Base-by-base conservation (phyloP, 2,888 invertebrate species). In the Amphipoea lucens region DNA sequence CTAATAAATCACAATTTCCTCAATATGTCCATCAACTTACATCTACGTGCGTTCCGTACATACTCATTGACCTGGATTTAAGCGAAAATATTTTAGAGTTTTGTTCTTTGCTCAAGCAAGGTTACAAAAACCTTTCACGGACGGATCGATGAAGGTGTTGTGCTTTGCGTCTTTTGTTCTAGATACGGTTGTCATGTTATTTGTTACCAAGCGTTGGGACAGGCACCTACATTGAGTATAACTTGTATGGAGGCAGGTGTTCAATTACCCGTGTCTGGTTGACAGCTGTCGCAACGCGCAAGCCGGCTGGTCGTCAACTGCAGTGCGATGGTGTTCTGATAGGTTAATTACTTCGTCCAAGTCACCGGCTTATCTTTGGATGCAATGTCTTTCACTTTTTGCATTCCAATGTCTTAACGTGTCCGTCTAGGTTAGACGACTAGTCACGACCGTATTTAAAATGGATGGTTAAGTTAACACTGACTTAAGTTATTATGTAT, bases 41-140 rank as follows among this genome's bases (percentile, higher is more conserved):
- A 90, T 92, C 90, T 86, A 84, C 81, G 79, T 87, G 78, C 68
- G 83, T 81, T 70, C 74, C 45, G 40, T 84, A 90, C 84, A 76
- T 90, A 92, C 89, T 92, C 91, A 91, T 91, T 93, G 94, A 91
- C 95, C 94, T 92, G 90, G 90, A 94, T 94, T 88, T 89, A 73
- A 80, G 82, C 81, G 74, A 85, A 87, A 90, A 83, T 87, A 88
- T 89, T 90, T 90, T 87, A 89, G 82, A 83, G 88, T 91, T 93
- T 92, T 92, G 89, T 91, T 93, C 92, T 93, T 88, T 81, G 74
- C 86, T n/a, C 57, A 78, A 81, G 88, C 92, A 93, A 94, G 93
- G 94, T 92, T 93, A 91, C 78, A 78, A 82, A 85, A 84, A 90
- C 93, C 93, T 94, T 94, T 94, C 94, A 94, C 93, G 90, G 87